A percentile compares a stretch with the other conserved stretches of the same genome.
Conservation (phyloP, 1,140 invertebrate species). For the Atopsyche davidsoni region DNA sequence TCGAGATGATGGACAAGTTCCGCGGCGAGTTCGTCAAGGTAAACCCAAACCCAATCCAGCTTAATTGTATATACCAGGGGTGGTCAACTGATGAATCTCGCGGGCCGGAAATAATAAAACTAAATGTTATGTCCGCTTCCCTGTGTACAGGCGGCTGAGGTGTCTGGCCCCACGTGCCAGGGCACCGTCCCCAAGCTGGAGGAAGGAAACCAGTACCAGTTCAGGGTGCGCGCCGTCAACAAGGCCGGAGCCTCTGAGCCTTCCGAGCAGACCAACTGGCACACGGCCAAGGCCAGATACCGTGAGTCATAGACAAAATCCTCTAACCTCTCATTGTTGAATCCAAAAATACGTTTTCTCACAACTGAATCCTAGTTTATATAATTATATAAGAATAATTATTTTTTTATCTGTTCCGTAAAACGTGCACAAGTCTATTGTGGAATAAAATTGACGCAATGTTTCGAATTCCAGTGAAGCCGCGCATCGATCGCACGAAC, state of each 20-base stretch:
- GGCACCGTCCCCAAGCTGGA: slow-evolving; percentile 83
- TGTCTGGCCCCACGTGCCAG: slow-evolving; percentile 69
- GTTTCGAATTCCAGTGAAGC: slow-evolving; percentile 68
- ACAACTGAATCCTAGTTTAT: neutral
- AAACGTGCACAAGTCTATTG: no score
- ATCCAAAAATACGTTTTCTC: neutral
- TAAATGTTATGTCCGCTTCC: no score
- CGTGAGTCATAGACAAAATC: slow-evolving; percentile 62
- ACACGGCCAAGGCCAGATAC: slow-evolving; percentile 90
- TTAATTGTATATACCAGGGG: no score
- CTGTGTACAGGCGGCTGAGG: slow-evolving; percentile 68
- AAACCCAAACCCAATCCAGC: no score
- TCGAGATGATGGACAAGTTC: slow-evolving; percentile 60
- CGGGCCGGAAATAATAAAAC: no score
- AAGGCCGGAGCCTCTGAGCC: slow-evolving; percentile 95
- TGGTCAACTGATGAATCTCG: no score
- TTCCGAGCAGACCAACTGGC: slow-evolving; percentile 88
- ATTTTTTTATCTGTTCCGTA: neutral
- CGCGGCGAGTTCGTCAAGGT: slow-evolving; percentile 55
- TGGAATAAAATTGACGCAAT: no score
- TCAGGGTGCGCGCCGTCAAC: slow-evolving; percentile 90
- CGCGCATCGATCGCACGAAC: slow-evolving; percentile 87
- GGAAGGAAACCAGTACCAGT: slow-evolving; percentile 93
- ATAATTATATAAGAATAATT: no score
- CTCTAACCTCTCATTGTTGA: neutral